A percentile compares a stretch with the other conserved stretches of the same genome.
Evolutionary conservation across 2,797 vertebrate species (phyloP).

Genomic region (Spheniscus humboldti): DNA sequence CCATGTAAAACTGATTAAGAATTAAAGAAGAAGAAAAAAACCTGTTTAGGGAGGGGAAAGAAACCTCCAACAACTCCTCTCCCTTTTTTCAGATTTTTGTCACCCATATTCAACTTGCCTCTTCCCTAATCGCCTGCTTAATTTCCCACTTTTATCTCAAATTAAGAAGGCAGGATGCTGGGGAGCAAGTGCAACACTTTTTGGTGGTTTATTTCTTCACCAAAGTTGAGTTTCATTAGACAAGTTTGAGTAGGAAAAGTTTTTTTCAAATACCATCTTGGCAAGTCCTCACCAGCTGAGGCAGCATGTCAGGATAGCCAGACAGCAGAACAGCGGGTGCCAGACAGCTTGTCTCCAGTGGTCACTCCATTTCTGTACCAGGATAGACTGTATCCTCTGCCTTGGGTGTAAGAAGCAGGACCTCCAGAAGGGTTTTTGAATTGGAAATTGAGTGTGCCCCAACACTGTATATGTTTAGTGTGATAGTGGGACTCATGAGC

Average conservation of each 20-base stretch:
- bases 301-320: neutral
- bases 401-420: neutral
- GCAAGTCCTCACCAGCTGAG: neutral
- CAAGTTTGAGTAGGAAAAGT: neutral
- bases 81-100: neutral
- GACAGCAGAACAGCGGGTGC: accelerated
- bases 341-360: neutral
- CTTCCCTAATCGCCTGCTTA: neutral
- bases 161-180: neutral
- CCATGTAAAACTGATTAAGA: neutral
- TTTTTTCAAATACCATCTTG: neutral
- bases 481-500: neutral
- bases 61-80: neutral
- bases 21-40: neutral
- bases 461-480: accelerated
- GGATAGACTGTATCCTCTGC: neutral
- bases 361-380: neutral
- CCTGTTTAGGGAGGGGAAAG: neutral
- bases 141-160: neutral
- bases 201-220: neutral
- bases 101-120: neutral
- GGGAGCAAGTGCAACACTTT: neutral
- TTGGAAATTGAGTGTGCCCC: neutral
- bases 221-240: neutral
- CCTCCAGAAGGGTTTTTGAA: neutral